Conservation (phyloP, 2,888 invertebrate genomes). For the Craniophora ligustri region DNA sequence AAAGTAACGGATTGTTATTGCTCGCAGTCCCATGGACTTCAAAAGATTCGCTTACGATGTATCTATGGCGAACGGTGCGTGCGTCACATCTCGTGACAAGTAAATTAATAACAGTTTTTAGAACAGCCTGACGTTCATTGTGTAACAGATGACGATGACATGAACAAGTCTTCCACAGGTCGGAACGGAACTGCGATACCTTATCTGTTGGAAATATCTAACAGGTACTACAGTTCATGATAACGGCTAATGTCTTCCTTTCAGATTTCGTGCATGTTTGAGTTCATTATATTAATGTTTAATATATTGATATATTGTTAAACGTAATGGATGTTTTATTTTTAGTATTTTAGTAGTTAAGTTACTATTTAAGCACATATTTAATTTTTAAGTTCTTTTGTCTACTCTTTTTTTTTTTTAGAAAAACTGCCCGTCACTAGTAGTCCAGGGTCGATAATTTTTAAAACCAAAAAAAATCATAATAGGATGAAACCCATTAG, state of each 20-base stretch:
- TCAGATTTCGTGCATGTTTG: conserved; percentile 35
- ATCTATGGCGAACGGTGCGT: conserved; percentile 37
- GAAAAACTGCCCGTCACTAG: no score
- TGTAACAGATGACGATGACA: conserved; percentile 61
- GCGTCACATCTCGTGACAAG: conserved; percentile 61
- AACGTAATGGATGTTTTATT: no score
- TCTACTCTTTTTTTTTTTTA: no score
- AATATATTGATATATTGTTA: no score
- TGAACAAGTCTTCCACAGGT: conserved; percentile 56
- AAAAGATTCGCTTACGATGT: conserved; percentile 43
- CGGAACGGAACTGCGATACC: conserved; percentile 64
- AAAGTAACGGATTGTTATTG: conserved; percentile 24
- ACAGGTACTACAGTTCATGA: conserved; percentile 57
- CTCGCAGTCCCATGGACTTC: conserved; percentile 20
- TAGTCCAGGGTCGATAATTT: no score
- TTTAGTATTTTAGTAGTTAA: no score
- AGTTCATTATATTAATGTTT: no score
- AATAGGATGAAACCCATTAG: no score
- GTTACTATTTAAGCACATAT: no score
- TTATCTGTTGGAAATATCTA: conserved; percentile 60
- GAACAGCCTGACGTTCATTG: conserved; percentile 48
- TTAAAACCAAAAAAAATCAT: no score
- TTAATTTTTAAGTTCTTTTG: no score
- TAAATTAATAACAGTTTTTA: conserved; percentile 59
- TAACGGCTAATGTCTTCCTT: conserved; percentile 50